These are phyloP conservation scores for Trichomycterus rosablanca DNA, from an alignment of 2,113 vertebrate species.

Conservation along the genomic window DNA sequence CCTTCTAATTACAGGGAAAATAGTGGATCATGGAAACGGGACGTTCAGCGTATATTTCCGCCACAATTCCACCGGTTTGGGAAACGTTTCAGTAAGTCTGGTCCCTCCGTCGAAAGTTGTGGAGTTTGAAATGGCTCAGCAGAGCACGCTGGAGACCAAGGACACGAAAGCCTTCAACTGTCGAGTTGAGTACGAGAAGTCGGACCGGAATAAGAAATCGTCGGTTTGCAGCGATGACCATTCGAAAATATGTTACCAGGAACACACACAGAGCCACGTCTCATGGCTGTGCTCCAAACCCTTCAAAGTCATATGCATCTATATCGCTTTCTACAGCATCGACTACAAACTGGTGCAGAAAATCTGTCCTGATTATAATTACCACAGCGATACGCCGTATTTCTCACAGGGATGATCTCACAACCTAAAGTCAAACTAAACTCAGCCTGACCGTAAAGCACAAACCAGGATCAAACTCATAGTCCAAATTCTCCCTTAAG, in stretches of 20 bases:
- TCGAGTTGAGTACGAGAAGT: conserved; percentile 98
- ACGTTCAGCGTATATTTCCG: conserved; percentile 98
- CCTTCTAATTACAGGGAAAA: conserved; percentile 97
- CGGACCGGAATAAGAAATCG: conserved; percentile 96
- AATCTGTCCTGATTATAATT: conserved; percentile 98
- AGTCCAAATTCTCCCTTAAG: too few species aligned
- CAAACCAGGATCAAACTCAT: too few species aligned
- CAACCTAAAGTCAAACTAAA: background rate
- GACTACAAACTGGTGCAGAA: conserved; percentile 99
- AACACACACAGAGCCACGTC: conserved; percentile 97
- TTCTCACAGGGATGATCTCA: conserved; percentile 85
- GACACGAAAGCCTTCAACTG: conserved; percentile 98
- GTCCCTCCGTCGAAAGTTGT: conserved; percentile 97
- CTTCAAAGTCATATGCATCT: conserved; percentile 99
- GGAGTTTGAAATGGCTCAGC: conserved; percentile 88
- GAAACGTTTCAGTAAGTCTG: conserved; percentile 95
- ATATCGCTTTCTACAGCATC: conserved; percentile 97
- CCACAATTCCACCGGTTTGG: conserved; percentile 94
- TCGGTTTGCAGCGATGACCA: conserved; percentile 88
- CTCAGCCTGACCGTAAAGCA: background rate
- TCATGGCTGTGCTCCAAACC: conserved; percentile 98
- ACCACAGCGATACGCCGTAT: conserved; percentile 96
- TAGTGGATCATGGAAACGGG: conserved; percentile 96
- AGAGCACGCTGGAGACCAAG: conserved; percentile 92
- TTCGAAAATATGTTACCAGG: conserved; percentile 94